A percentile compares a stretch with the other conserved stretches of the same genome.
phyloP scores from a whole-genome alignment of 2,113 vertebrate species.

The Coracopsis vasa region DNA sequence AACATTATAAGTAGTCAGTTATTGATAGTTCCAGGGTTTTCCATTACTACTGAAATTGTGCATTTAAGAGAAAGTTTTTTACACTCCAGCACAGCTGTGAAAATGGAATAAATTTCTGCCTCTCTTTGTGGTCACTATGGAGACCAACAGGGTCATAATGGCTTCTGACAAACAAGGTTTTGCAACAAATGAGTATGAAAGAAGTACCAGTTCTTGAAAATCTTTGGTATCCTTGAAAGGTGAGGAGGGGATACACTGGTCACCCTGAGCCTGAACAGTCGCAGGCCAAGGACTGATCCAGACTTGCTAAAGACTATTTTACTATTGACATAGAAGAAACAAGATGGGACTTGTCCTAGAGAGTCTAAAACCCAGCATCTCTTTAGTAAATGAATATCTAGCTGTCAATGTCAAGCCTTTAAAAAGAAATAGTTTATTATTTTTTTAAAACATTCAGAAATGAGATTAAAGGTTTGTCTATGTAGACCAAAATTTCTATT shows the following conservation, averaged over 20 bases:
- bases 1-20: background rate
- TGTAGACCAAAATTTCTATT: conserved; percentile 13
- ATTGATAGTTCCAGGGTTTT: background rate
- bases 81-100: background rate
- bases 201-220: background rate
- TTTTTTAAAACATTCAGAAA: background rate
- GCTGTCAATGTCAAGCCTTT: background rate
- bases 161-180: background rate
- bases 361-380: background rate
- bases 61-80: background rate
- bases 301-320: background rate
- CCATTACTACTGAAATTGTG: background rate
- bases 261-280: background rate
- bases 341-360: background rate
- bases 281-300: background rate
- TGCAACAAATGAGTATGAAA: background rate
- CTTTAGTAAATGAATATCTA: background rate
- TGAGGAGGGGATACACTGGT: background rate
- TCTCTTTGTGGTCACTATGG: background rate
- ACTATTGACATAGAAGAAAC: background rate
- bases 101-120: background rate
- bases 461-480: background rate
- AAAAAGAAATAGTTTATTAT: background rate
- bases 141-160: background rate
- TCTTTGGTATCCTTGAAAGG: background rate